A percentile compares a stretch with the other conserved stretches of the same genome.
Conservation (phyloP, 2,113 vertebrate species). For the Gallinago media region DNA sequence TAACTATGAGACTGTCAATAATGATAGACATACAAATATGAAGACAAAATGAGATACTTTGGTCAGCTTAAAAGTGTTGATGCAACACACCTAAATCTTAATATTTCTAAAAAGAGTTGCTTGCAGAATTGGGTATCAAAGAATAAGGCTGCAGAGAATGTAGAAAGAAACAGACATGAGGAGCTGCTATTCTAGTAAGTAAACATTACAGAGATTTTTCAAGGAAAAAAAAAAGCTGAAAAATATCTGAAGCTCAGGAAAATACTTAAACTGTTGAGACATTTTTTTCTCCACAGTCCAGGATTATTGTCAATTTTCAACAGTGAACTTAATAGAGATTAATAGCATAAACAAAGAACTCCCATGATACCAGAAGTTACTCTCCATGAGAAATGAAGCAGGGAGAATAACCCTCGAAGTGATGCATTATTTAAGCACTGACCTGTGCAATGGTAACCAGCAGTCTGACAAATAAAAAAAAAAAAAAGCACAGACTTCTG, state of each 20-base stretch:
- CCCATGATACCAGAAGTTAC: neutral
- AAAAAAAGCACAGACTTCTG: neutral
- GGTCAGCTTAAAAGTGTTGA: neutral
- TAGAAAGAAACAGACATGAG: neutral
- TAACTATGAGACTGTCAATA: neutral
- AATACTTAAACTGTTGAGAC: neutral
- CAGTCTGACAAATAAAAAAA: neutral
- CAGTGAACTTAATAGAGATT: neutral
- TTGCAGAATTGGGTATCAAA: neutral
- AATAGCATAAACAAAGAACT: slow-evolving; percentile 18
- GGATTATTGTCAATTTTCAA: neutral
- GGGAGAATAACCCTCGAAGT: neutral
- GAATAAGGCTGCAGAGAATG: neutral
- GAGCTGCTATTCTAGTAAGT: neutral
- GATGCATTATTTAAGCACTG: neutral
- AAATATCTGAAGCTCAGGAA: neutral
- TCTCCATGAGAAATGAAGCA: neutral
- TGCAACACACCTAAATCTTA: neutral
- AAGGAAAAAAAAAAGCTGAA: neutral
- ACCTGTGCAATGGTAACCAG: neutral
- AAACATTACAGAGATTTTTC: neutral
- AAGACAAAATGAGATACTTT: neutral
- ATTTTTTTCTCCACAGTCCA: neutral
- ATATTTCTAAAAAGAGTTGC: neutral
- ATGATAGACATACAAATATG: neutral